Conservation (phyloP, 2,888 invertebrate genomes). For the Crocallis elinguaria region DNA sequence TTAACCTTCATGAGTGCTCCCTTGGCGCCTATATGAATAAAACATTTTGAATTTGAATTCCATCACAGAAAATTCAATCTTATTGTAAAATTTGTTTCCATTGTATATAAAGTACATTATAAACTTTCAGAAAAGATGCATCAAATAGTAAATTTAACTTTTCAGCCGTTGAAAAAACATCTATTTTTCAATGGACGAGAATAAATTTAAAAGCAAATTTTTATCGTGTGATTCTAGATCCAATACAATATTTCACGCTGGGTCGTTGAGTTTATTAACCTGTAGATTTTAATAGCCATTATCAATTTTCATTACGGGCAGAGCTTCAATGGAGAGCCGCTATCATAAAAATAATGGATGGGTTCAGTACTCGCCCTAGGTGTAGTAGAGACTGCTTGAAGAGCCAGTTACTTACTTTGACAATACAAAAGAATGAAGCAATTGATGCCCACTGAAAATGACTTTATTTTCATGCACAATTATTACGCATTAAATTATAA, state of each 20-base stretch:
- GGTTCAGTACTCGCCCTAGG: constrained; percentile 3
- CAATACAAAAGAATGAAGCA: neutral
- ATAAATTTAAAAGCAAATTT: neutral
- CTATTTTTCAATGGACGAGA: neutral
- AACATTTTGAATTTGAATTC: too few relatives aligned
- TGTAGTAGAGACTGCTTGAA: neutral
- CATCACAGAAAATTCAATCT: too few relatives aligned
- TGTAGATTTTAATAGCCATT: constrained; percentile 21
- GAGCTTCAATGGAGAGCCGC: constrained; percentile 17
- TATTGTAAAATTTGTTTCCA: too few relatives aligned
- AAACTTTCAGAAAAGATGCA: too few relatives aligned
- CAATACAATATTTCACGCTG: constrained; percentile 11
- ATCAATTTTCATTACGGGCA: constrained; percentile 23
- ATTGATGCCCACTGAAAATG: neutral
- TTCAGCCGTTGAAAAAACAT: neutral
- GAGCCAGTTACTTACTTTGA: neutral
- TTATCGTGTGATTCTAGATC: constrained; percentile 2
- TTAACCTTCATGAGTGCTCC: too few relatives aligned
- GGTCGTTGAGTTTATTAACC: constrained; percentile 18
- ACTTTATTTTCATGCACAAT: neutral
- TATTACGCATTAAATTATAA: too few relatives aligned
- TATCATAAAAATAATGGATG: constrained; percentile 25
- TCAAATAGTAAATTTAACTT: too few relatives aligned
- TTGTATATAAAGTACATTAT: too few relatives aligned
- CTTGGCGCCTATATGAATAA: too few relatives aligned